Evolutionary conservation across 2,113 vertebrate genomes (phyloP).

Genomic region (Sceloporus tristichus): DNA sequence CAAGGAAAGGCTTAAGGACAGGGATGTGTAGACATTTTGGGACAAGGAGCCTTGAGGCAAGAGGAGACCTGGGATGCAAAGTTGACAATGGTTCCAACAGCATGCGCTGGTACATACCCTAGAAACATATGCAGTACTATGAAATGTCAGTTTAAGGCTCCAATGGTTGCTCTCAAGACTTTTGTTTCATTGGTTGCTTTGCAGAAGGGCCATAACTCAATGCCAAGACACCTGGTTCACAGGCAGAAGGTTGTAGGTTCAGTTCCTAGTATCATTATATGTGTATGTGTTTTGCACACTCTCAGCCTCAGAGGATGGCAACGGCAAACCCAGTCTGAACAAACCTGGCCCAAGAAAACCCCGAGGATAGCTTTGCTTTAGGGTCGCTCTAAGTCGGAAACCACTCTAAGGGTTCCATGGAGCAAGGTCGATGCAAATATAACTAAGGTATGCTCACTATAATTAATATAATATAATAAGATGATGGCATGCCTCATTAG

Average conservation of each 20-base stretch:
- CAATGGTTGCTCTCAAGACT: not conserved
- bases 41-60: not conserved
- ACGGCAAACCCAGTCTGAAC: too few relatives aligned
- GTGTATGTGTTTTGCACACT: too few relatives aligned
- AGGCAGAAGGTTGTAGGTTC: not conserved
- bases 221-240: not conserved
- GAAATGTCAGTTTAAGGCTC: not conserved
- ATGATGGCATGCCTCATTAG: too few relatives aligned
- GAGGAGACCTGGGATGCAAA: not conserved
- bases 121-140: not conserved
- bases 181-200: not conserved
- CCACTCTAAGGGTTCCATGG: too few relatives aligned
- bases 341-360: too few relatives aligned
- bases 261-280: not conserved
- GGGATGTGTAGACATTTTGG: not conserved
- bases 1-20: not conserved
- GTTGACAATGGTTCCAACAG: not conserved
- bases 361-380: too few relatives aligned
- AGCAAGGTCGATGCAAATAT: too few relatives aligned
- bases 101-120: not conserved
- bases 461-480: too few relatives aligned
- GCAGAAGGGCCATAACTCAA: not conserved
- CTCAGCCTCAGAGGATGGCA: too few relatives aligned
- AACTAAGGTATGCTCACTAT: too few relatives aligned
- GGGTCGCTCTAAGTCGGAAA: too few relatives aligned